Evolutionary conservation across 2,888 invertebrate species (phyloP), one percentile per base, ranked within the genome.

Genomic region (Lagria hirta): DNA sequence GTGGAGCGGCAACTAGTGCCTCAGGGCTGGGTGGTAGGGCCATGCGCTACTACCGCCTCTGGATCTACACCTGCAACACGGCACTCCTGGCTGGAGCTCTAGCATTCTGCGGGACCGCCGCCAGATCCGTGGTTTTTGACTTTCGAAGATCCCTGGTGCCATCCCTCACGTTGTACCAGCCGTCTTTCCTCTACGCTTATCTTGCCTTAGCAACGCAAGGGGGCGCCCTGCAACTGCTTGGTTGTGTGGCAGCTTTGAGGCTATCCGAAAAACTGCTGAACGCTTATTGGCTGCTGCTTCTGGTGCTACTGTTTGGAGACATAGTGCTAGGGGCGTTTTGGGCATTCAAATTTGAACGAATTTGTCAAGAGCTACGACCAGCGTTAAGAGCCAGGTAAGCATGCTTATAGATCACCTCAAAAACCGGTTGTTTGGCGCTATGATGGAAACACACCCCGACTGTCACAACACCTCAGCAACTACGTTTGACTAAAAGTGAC

Each of bases 41-140:
- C 67, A 81, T 81, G 81, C 79, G 86, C 80, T 88, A 88, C 78
- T 88, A 88, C 75, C 85, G 89, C 75, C 83, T 90, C 73, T 90
- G 90, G 90, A 90, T 91, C 72, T 90, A 90, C 80, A 86, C 88
- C 72, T 90, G 89, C 83, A 90, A 90, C 78, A 84, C 86, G 74
- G 89, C 88, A 65, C 79, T 91, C 72, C 77, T 90, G 73, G 82
- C 88, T 62, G 87, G 86, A 69, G 87, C 88, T 67, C 75, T 89
- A 57, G 86, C 86, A 48, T 88, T 89, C 71, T 81, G 84, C 65
- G 83, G 84, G 55, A 85, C 86, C 57, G 86, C 87, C 55, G 82
- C 82, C 37, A 79, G 81, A 64, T 83, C 83, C 29, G 77, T 86
- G 42, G 62, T 81, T 41, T 77, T 82, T 46, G 86, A 86, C 72